Evolutionary conservation across 1,140 invertebrate species (phyloP), one percentile per base, ranked within the genome.

Genomic region (Leptinotarsa defecta): DNA sequence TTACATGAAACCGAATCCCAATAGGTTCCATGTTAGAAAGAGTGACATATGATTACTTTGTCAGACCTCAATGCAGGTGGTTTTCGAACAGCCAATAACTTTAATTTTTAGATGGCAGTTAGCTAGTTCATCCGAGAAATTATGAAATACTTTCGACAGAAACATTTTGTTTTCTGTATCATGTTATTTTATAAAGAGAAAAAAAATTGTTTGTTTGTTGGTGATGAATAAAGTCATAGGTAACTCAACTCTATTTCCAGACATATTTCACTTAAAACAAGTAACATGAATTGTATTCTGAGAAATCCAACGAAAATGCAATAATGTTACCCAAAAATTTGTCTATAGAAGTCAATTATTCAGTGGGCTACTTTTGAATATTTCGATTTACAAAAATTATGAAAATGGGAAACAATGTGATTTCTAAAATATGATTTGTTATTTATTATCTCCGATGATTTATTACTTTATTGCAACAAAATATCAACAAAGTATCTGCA

Each of bases 51-150:
- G 80, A 81, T 80, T 76, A 78, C 71, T 78, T 71, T 73, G 75
- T 80, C 73, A 80, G 75, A 81, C 80, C 80, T 81, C 80, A 80
- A 80, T 81, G 80, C 80, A 81, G 80, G 78, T 81, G 80, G 77
- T 78, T 81, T 75, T n/a, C 27, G 61, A 57, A 57, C 52, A 68
- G 65, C 24, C 68, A 73, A 73, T 74, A 69, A 67, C 62, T 73
- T 73, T 27, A 63, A 64, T 68, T 74, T 74, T 74, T 24, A 19
- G 49, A 48, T 68, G 62, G 27, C 27, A 74, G 73, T 19, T 68
- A 6, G 22, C 6, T 70, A 43, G 43, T 19, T 68, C 34, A 4
- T 34, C 4, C 11, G n/a, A 11, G 15, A 68, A 68, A 43, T 65
- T 17, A 57, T 57, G 52, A 57, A n/a, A 57, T 19, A 57, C 52